These are phyloP conservation scores for Drosophila tristis DNA, from an alignment of 1,140 invertebrate species.

Conservation along the genomic window DNA sequence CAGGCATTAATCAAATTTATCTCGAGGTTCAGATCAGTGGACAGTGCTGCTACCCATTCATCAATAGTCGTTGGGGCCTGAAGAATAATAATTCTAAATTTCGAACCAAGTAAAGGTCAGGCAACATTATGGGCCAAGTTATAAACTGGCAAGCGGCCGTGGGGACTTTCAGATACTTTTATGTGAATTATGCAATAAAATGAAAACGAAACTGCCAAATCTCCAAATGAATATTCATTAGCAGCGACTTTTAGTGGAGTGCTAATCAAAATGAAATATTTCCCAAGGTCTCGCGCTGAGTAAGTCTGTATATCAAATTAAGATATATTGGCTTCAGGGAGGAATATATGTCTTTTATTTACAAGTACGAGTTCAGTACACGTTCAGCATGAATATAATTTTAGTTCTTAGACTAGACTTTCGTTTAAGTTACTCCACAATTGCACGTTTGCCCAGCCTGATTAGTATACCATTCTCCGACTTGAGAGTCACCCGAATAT, in stretches of 20 bases:
- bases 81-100: too few relatives aligned
- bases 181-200: constrained; percentile 35
- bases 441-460: constrained; percentile 46
- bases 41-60: too few relatives aligned
- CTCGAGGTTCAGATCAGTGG: too few relatives aligned
- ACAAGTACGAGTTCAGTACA: too few relatives aligned
- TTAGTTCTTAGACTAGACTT: background rate
- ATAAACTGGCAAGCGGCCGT: background rate
- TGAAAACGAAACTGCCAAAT: constrained; percentile 7
- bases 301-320: background rate
- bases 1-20: too few relatives aligned
- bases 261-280: constrained; percentile 34
- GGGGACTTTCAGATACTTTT: constrained; percentile 1
- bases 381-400: background rate
- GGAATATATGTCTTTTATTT: too few relatives aligned
- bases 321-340: background rate
- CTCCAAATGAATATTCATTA: constrained; percentile 33
- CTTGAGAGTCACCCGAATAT: constrained; percentile 72
- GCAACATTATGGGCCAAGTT: background rate
- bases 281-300: constrained; percentile 11
- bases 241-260: constrained; percentile 15
- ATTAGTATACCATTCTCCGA: constrained; percentile 80
- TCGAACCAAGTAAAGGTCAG: too few relatives aligned
- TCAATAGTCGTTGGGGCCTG: too few relatives aligned
- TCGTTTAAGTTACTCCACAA: background rate